Evolutionary conservation across 2,113 vertebrate genomes (phyloP), one percentile per base, ranked within the genome.

Genomic region (Chloropsis hardwickii): DNA sequence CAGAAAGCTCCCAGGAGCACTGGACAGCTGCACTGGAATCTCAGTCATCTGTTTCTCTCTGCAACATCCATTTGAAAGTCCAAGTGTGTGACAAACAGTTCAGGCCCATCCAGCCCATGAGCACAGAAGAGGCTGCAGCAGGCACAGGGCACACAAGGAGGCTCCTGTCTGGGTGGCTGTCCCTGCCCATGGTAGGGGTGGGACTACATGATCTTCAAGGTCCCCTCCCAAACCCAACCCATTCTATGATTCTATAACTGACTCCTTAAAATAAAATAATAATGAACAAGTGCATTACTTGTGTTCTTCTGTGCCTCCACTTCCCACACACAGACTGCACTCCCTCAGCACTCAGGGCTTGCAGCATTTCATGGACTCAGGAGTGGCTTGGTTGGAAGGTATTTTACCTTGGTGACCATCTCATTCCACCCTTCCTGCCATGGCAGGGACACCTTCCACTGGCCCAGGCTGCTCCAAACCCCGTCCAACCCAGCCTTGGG

Each of bases 401-500:
- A 6, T 18, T 44, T 44, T 5, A 53, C 21, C 23, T 62, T 6
- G 35, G 13, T 33, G 39, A 45, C 27, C 39, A 53, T 9, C 27
- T 45, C 27, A 25, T 44, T 6, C 21, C 37, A 71, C 45, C 29
- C 54, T n/a, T 70, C 21, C 47, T 71, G 56, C 31, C 5, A 2
- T 14, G 35, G 22, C 65, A 70, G 37, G 37, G 25, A 61, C 37
- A 44, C 13, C 27, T 62, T 1, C 47, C 81, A 45, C 39, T 22
- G 0, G 5, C 27, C 67, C 81, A 83, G 33, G 8, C 0, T 50
- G 31, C 35, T 51, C 54, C 65, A 10, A 60, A 4, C 33, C 8
- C 37, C 1, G 0, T 19, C 56, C 80, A 61, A 0, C 21, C 66
- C 14, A 12, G 20, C 20, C 31, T 35, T 35, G 65, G 31, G 1